These are phyloP conservation scores for Nomada ruficornis DNA, from an alignment of 2,888 invertebrate genomes.

Conservation along the genomic window DNA sequence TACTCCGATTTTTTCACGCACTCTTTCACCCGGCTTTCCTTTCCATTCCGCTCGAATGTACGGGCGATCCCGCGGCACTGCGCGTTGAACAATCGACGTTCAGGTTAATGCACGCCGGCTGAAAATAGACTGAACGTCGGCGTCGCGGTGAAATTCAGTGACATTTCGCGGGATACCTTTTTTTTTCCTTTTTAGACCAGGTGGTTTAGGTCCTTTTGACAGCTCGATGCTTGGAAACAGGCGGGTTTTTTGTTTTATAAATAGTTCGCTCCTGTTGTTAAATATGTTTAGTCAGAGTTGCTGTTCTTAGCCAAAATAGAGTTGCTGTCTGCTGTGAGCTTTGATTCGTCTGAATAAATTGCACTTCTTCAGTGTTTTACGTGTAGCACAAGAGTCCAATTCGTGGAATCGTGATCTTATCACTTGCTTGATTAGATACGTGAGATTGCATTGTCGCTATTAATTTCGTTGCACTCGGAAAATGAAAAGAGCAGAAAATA, in stretches of 20 bases:
- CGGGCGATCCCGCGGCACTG: conserved; percentile 1
- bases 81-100: conserved; percentile 48
- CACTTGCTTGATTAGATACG: too few species aligned
- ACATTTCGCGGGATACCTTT: conserved; percentile 33
- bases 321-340: too few species aligned
- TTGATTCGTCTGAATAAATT: too few species aligned
- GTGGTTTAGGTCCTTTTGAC: background rate
- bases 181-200: conserved; percentile 13
- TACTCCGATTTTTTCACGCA: conserved; percentile 62
- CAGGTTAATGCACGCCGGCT: conserved; percentile 41
- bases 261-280: too few species aligned
- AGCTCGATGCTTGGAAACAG: background rate
- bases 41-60: conserved; percentile 38
- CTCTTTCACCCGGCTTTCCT: conserved; percentile 44
- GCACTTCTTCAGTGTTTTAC: too few species aligned
- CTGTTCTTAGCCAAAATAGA: too few species aligned
- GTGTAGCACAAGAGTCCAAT: too few species aligned
- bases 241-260: background rate
- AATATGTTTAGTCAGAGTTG: too few species aligned
- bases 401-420: too few species aligned
- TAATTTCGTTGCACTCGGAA: too few species aligned
- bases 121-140: conserved; percentile 39
- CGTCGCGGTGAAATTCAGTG: conserved; percentile 26
- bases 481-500: too few species aligned
- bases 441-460: too few species aligned